These are phyloP conservation scores for Andricus curvator DNA, from an alignment of 2,888 invertebrate species.

Conservation along the genomic window DNA sequence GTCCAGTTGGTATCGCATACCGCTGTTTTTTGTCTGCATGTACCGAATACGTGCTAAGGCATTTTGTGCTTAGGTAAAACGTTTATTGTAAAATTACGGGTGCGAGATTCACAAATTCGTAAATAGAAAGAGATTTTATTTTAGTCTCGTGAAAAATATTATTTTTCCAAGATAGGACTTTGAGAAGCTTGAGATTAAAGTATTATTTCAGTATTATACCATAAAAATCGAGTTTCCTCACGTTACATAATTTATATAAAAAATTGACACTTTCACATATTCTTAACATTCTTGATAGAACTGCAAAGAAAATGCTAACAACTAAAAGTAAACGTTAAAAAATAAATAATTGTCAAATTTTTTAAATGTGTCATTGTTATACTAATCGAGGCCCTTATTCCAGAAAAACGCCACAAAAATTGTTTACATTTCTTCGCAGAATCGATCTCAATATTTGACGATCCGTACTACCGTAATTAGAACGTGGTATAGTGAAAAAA, in stretches of 20 bases:
- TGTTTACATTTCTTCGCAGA: not conserved
- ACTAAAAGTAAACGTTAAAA: not conserved
- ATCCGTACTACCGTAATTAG: slow-evolving; percentile 23
- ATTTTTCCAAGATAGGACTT: not conserved
- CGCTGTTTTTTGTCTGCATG: slow-evolving; percentile 23
- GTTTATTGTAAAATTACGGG: slow-evolving; percentile 31
- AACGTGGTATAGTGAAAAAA: slow-evolving; percentile 11
- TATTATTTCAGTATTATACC: slow-evolving; percentile 26
- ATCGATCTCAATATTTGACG: slow-evolving; percentile 26
- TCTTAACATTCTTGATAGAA: not conserved
- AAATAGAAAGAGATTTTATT: not conserved
- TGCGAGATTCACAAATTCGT: not conserved
- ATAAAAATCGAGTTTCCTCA: not conserved
- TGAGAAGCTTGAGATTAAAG: slow-evolving; percentile 11
- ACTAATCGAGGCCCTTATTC: not conserved
- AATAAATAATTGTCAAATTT: not conserved
- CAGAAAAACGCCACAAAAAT: slow-evolving; percentile 1
- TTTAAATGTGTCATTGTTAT: not conserved
- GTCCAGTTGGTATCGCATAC: slow-evolving; percentile 17
- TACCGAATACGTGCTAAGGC: slow-evolving; percentile 17
- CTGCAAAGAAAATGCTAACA: not conserved
- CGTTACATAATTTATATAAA: not conserved
- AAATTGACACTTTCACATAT: not conserved
- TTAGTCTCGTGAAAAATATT: not conserved
- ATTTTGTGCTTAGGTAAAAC: slow-evolving; percentile 23